Percentiles rank a stretch among this genome's conserved stretches.
phyloP scores from a whole-genome alignment of 2,888 invertebrate species.

The Kryphioiulus occultus region DNA sequence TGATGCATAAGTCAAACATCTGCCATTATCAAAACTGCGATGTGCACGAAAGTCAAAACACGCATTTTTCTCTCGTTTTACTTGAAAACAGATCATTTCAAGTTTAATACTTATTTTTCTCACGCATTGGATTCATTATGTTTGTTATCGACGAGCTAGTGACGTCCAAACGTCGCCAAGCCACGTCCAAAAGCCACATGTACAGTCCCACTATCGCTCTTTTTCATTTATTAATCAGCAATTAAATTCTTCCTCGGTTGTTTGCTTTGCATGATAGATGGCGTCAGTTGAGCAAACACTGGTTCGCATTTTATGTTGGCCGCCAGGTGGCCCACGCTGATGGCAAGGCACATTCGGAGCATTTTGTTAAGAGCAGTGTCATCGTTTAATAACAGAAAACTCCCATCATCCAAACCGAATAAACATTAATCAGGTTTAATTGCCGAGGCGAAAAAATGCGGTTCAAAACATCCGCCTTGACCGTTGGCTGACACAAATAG shows the following conservation, averaged over 20 bases:
- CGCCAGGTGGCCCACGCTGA: not conserved
- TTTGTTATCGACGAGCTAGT: not conserved
- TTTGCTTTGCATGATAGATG: not conserved
- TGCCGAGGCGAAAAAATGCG: not conserved
- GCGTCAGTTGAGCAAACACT: not conserved
- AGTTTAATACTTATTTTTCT: not conserved
- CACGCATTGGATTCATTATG: not conserved
- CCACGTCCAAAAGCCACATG: not conserved
- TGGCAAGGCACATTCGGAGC: not conserved
- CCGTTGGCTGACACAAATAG: not conserved
- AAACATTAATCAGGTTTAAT: slow-evolving; percentile 5
- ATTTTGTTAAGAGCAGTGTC: not conserved
- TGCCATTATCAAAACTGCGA: too few species aligned
- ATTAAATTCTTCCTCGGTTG: not conserved
- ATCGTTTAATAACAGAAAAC: not conserved
- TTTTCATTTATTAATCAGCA: not conserved
- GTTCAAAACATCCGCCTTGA: too few species aligned
- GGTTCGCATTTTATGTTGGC: not conserved
- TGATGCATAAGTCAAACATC: not conserved
- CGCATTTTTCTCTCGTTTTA: not conserved
- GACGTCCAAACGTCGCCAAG: not conserved
- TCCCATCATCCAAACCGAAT: not conserved
- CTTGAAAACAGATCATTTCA: not conserved
- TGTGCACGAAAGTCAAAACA: too few species aligned
- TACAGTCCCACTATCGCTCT: not conserved